Percentiles rank a stretch among this genome's conserved stretches.
Evolutionary conservation across 2,797 vertebrate genomes (phyloP).

Genomic region (Gila robusta): DNA sequence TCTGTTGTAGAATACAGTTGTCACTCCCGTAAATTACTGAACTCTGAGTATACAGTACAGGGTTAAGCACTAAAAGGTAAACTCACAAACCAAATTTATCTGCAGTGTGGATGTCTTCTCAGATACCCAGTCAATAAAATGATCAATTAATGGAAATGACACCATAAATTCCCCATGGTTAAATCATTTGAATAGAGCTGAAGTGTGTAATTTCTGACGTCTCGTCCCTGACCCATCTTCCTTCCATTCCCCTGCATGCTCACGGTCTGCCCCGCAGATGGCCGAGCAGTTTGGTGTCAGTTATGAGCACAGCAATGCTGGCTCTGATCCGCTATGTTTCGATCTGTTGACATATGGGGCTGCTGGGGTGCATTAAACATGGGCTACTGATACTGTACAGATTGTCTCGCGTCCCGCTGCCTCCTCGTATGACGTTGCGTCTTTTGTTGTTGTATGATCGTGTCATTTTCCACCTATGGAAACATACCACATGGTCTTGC

Average conservation of each 20-base stretch:
- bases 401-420: slow-evolving; percentile 67
- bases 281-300: slow-evolving; percentile 76
- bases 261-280: slow-evolving; percentile 76
- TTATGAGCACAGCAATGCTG: slow-evolving; percentile 75
- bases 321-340: slow-evolving; percentile 72
- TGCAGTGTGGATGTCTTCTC: too few species aligned
- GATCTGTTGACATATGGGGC: slow-evolving; percentile 80
- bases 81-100: too few species aligned
- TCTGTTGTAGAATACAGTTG: too few species aligned
- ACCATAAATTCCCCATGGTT: background rate
- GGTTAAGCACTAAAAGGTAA: too few species aligned
- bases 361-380: slow-evolving; percentile 78
- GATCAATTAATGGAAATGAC: background rate
- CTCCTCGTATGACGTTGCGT: slow-evolving; percentile 6
- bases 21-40: too few species aligned
- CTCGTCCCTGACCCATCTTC: slow-evolving; percentile 63
- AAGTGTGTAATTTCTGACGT: slow-evolving; percentile 12
- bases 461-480: slow-evolving; percentile 47
- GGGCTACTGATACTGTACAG: slow-evolving; percentile 69
- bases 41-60: too few species aligned
- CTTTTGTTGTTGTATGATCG: slow-evolving; percentile 30
- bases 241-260: slow-evolving; percentile 61
- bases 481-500: slow-evolving; percentile 38
- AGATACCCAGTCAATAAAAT: background rate
- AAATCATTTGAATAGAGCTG: background rate